Evolutionary conservation across 2,113 vertebrate species (phyloP), one percentile per base, ranked within the genome.

Genomic region (Toxotes jaculatrix): DNA sequence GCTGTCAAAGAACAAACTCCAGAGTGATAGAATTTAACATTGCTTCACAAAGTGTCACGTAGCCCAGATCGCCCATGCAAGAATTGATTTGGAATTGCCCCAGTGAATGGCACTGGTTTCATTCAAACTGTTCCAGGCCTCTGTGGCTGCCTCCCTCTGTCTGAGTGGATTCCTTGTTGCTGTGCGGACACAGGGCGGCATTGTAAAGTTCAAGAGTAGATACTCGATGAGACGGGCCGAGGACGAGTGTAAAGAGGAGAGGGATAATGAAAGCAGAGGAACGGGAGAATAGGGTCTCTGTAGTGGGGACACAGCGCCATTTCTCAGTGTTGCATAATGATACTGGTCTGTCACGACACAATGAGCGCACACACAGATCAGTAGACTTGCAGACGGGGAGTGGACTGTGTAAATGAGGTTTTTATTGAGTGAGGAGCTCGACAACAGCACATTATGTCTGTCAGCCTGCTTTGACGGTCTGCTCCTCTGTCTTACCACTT

Each of bases 301-400:
- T 92, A 27, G 84, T 57, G 76, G 74, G 78, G 80, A 82, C 77
- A 78, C 69, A 21, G 82, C 21, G 1, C 74, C 69, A 62, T 89
- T 82, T 77, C 82, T 83, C 79, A 62, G 31, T 38, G 88, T 93
- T 93, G 89, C 85, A 78, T 91, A 93, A 93, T 83, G 87, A 88
- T 53, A 66, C 80, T 17, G 80, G 67, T 66, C 85, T 71, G 88
- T 89, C 85, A 88, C 79, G 78, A 86, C 89, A 82, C 84, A 78
- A 71, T 57, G 55, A 73, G 16, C 34, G 7, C 32, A 51, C 72
- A 72, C 64, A 60, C 63, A 80, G 49, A 87, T 79, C 69, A 74
- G 79, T 56, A 59, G 70, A 77, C 51, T 42, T 77, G 57, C 89
- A 87, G 71, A 84, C 69, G 84, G 81, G 61, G 82, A 85, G 72